phyloP scores from a whole-genome alignment of 2,888 invertebrate species.

The Blastobasis adustella region DNA sequence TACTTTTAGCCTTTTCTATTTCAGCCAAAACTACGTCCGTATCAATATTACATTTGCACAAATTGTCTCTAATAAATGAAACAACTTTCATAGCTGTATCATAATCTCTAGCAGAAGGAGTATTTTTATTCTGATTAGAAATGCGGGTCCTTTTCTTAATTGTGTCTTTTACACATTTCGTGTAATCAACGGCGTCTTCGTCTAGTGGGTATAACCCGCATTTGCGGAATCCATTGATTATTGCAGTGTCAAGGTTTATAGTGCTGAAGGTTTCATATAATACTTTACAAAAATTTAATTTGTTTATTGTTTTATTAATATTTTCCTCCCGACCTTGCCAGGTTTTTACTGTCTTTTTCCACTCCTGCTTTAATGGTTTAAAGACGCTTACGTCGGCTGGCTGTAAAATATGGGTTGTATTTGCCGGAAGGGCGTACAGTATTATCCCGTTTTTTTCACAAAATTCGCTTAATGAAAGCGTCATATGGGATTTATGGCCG shows the following conservation, averaged over 20 bases:
- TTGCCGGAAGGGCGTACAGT: constrained; percentile 9
- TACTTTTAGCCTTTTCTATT: not conserved
- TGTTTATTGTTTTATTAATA: not conserved
- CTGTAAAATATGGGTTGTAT: constrained; percentile 11
- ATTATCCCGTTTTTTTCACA: not conserved
- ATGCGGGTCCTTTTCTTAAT: not conserved
- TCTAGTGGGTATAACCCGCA: constrained; percentile 4
- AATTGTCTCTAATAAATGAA: not conserved
- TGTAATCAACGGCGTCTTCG: constrained; percentile 4
- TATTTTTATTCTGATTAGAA: not conserved
- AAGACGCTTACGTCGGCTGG: constrained; percentile 12
- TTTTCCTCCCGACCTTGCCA: constrained; percentile 1
- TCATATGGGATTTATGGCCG: constrained; percentile 15
- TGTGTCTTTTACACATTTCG: constrained; percentile 1
- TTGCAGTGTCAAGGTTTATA: not conserved
- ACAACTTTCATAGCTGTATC: not conserved
- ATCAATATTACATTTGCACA: not conserved
- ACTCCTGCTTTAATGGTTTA: constrained; percentile 5
- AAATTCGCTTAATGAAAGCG: constrained; percentile 7
- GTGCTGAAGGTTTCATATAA: constrained; percentile 3
- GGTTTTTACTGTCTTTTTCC: constrained; percentile 2
- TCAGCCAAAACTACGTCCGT: not conserved
- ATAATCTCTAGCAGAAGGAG: not conserved
- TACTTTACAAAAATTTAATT: constrained; percentile 5
- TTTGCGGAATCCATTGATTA: constrained; percentile 7